Evolutionary conservation across 2,797 vertebrate species (phyloP).

Genomic region (Orientallactaga sibirica): DNA sequence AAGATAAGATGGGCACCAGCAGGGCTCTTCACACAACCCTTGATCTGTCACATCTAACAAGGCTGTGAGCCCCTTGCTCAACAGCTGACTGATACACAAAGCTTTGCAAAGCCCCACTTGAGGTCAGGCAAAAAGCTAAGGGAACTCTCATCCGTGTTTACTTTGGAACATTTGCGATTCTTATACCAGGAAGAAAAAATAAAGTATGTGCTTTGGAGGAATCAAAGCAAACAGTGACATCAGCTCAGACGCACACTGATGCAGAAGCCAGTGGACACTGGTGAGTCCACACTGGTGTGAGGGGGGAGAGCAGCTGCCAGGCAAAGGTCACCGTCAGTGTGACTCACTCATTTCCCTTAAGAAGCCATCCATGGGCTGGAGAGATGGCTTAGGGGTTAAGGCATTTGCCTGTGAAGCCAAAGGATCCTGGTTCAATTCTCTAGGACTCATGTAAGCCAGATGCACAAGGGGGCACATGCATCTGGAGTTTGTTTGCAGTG

Average conservation of each 20-base stretch:
- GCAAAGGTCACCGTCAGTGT: slow-evolving; percentile 50
- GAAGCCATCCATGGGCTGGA: neutral
- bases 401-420: too few species aligned
- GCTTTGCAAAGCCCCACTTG: neutral
- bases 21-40: too few species aligned
- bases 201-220: neutral
- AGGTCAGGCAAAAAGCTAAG: neutral
- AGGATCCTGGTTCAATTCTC: too few species aligned
- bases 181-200: neutral
- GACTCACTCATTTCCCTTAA: slow-evolving; percentile 19
- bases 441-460: too few species aligned
- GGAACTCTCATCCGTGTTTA: slow-evolving; percentile 15
- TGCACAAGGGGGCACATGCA: too few species aligned
- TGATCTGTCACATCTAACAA: neutral
- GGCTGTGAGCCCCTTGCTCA: neutral
- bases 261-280: neutral
- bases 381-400: too few species aligned
- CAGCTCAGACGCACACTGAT: neutral
- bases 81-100: neutral
- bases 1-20: neutral
- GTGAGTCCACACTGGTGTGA: neutral
- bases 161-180: slow-evolving; percentile 38
- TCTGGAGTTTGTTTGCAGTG: too few species aligned
- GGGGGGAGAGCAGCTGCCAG: neutral
- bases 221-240: neutral